Conservation (phyloP, 2,888 invertebrate genomes). For the Cecidostiba fungosa region DNA sequence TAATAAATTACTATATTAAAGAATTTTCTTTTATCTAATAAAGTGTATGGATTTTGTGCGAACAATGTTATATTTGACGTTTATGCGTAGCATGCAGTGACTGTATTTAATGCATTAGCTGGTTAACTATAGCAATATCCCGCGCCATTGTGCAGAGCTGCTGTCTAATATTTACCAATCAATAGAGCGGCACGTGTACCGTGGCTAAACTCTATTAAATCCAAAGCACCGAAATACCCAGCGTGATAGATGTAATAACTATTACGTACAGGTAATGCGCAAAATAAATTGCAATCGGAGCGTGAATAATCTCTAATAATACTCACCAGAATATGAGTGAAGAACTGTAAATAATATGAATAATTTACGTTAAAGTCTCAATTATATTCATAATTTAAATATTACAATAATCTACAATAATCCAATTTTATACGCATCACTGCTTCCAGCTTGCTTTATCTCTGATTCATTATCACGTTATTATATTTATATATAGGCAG, state of each 20-base stretch:
- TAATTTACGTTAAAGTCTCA: too few species aligned
- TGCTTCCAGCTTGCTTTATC: too few species aligned
- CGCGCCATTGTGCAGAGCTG: neutral
- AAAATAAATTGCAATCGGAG: neutral
- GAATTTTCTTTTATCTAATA: too few species aligned
- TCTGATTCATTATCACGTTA: too few species aligned
- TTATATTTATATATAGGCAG: too few species aligned
- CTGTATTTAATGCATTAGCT: conserved; percentile 23
- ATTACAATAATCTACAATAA: too few species aligned
- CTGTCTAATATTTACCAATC: conserved; percentile 48
- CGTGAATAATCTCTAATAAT: neutral
- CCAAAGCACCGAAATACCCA: conserved; percentile 1
- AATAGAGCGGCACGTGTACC: conserved; percentile 23
- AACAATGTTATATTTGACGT: neutral
- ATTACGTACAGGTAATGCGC: neutral
- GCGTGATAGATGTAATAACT: neutral
- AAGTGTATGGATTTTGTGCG: neutral
- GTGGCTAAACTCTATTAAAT: conserved; percentile 27
- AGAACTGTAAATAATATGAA: too few species aligned
- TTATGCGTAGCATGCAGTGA: too few species aligned
- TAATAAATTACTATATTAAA: too few species aligned
- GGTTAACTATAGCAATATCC: conserved; percentile 4
- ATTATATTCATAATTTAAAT: too few species aligned
- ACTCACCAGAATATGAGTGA: too few species aligned
- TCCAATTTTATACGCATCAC: too few species aligned